Conservation (phyloP, 2,888 invertebrate species). For the Pseudoips prasinana region DNA sequence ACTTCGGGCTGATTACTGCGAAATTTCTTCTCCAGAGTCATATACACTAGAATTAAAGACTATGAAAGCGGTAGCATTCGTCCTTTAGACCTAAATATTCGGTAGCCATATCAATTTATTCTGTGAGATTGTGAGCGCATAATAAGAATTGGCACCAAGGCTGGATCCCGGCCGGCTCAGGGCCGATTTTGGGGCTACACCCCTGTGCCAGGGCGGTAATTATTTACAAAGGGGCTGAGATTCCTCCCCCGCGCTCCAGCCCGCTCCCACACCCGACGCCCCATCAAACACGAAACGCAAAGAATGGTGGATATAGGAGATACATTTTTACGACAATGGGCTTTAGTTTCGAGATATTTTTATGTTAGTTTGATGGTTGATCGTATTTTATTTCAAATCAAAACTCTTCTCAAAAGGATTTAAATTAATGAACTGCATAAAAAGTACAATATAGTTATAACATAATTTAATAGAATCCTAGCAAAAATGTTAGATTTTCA, state of each 20-base stretch:
- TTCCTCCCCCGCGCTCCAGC: slow-evolving; percentile 47
- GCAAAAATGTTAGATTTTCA: too few species aligned
- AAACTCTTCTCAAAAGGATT: too few species aligned
- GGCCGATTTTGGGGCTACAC: slow-evolving; percentile 51
- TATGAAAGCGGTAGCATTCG: not conserved
- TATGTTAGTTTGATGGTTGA: too few species aligned
- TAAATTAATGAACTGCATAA: too few species aligned
- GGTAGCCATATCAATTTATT: not conserved
- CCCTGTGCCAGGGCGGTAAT: slow-evolving; percentile 62
- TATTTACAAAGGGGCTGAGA: slow-evolving; percentile 72
- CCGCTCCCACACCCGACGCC: slow-evolving; percentile 32
- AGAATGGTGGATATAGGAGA: slow-evolving; percentile 22
- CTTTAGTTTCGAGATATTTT: slow-evolving; percentile 18
- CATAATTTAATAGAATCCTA: too few species aligned
- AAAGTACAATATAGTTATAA: too few species aligned
- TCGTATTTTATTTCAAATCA: not conserved
- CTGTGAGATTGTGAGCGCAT: slow-evolving; percentile 3
- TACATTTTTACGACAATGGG: slow-evolving; percentile 27
- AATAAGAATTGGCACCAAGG: slow-evolving; percentile 35
- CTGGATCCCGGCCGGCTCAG: slow-evolving; percentile 27
- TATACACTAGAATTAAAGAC: too few species aligned
- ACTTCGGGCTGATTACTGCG: too few species aligned
- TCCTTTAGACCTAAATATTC: not conserved
- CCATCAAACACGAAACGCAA: slow-evolving; percentile 31
- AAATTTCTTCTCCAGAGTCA: too few species aligned